These are phyloP conservation scores for Steatornis caripensis DNA, from an alignment of 2,113 vertebrate species.

Conservation along the genomic window DNA sequence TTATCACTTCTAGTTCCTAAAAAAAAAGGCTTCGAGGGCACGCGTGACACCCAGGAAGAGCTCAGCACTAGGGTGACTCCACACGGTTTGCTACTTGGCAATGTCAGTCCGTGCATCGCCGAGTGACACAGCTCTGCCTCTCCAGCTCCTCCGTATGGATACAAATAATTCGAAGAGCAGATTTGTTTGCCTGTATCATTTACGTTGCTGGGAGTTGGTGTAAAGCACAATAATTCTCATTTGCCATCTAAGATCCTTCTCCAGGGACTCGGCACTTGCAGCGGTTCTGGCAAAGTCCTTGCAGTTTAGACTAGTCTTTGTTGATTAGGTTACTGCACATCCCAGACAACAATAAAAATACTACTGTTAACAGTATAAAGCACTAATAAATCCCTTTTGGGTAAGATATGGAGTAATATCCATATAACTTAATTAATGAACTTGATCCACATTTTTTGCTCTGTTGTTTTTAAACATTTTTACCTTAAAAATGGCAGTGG, in stretches of 20 bases:
- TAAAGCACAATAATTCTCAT: conserved; percentile 31
- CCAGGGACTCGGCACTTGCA: not conserved
- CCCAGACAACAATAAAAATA: not conserved
- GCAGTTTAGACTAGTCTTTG: not conserved
- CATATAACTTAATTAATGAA: not conserved
- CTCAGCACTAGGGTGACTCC: not conserved
- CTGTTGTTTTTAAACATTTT: not conserved
- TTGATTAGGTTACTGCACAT: not conserved
- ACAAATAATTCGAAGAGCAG: not conserved
- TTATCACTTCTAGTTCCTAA: not conserved
- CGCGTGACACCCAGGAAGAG: not conserved
- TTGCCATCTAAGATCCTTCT: conserved; percentile 1
- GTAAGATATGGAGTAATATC: not conserved
- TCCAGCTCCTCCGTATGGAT: conserved; percentile 9
- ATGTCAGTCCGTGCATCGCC: not conserved
- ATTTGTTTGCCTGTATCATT: conserved; percentile 24
- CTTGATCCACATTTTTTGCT: not conserved
- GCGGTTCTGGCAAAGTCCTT: not conserved
- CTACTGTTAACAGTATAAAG: not conserved
- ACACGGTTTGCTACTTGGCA: not conserved
- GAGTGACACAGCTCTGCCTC: conserved; percentile 7
- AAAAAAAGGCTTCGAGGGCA: not conserved
- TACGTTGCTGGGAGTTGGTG: not conserved
- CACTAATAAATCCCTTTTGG: not conserved
- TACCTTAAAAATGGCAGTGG: not conserved